Conservation (phyloP, 2,113 vertebrate species). For the Ictalurus furcatus region DNA sequence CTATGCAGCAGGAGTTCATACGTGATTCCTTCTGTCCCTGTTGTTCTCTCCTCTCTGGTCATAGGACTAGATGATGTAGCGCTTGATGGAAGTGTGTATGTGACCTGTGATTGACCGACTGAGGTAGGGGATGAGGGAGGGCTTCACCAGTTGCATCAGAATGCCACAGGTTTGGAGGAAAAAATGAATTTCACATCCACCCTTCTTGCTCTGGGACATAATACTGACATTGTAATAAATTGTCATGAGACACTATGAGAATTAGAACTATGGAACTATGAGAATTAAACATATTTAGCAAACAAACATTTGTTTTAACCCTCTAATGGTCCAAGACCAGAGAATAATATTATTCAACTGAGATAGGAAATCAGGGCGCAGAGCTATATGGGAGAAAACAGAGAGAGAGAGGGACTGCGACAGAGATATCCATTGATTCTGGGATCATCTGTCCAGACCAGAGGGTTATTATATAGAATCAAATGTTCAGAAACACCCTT, state of each 20-base stretch:
- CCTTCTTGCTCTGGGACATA: neutral
- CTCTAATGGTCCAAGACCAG: neutral
- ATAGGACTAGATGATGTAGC: neutral
- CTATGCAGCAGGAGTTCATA: slow-evolving; percentile 5
- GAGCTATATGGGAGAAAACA: neutral
- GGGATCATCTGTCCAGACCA: neutral
- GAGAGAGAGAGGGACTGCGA: no score
- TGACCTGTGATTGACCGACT: slow-evolving; percentile 11
- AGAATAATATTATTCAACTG: neutral
- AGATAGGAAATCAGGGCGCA: neutral
- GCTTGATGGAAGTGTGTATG: neutral
- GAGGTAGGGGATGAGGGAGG: neutral
- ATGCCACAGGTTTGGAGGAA: neutral
- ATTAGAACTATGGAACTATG: neutral
- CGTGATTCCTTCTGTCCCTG: slow-evolving; percentile 16
- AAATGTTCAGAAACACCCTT: neutral
- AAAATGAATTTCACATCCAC: neutral
- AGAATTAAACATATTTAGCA: neutral
- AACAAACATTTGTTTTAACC: neutral
- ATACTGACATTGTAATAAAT: no score
- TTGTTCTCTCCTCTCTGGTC: neutral
- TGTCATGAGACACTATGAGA: neutral
- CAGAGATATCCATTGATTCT: neutral
- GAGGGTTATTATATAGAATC: neutral
- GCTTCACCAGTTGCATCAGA: neutral